phyloP scores from a whole-genome alignment of 2,797 vertebrate genomes.

The Pachyuromys duprasi region DNA sequence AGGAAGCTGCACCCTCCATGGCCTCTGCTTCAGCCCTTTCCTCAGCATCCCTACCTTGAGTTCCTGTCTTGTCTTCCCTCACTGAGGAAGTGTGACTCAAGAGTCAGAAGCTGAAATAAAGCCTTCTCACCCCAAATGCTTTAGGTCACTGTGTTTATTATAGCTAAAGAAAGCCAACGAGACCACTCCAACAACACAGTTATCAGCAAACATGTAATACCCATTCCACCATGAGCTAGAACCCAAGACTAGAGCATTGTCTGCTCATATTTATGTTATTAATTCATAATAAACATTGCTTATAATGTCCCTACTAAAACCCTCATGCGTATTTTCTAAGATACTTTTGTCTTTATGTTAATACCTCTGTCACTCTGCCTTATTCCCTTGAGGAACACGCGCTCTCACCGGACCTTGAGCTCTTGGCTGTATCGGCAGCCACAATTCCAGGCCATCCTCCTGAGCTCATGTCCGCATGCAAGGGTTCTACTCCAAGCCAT shows the following conservation, averaged over 20 bases:
- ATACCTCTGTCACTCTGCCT: neutral
- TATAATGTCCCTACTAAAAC: neutral
- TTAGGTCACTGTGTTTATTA: neutral
- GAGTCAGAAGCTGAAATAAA: neutral
- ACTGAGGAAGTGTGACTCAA: neutral
- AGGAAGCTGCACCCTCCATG: too few species aligned
- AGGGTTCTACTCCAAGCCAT: neutral
- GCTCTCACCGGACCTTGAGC: neutral
- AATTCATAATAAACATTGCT: constrained; percentile 3
- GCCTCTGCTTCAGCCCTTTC: neutral
- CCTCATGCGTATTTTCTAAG: neutral
- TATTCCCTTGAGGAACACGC: neutral
- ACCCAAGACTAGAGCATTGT: neutral
- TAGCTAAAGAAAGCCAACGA: neutral
- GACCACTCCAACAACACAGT: neutral
- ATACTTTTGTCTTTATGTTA: neutral
- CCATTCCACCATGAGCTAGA: neutral
- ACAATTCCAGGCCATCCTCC: neutral
- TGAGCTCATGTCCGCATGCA: too few species aligned
- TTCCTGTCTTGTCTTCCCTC: too few species aligned
- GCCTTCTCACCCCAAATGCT: neutral
- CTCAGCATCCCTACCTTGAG: neutral
- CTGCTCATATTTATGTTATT: neutral
- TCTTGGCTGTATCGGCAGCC: neutral
- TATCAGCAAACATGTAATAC: neutral